Base-by-base conservation (phyloP, 2,888 invertebrate genomes). In the Hydropsyche betteni region DNA sequence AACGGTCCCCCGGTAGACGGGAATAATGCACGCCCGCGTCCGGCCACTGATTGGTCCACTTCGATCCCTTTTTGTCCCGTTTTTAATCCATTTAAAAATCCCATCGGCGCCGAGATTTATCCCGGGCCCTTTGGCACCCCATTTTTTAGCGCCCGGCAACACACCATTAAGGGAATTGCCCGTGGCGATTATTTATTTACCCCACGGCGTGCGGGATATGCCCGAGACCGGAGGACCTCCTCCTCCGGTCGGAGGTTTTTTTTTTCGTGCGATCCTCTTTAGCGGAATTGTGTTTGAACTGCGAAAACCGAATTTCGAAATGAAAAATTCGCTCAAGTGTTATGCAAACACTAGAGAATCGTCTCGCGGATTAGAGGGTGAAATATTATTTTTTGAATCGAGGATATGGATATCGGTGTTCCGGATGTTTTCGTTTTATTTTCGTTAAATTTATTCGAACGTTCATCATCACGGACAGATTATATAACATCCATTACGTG, bases 91-190 rank as follows among this genome's bases (percentile, higher is more conserved):
- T 78, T 78, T 53, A 74, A 76, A 68, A 74, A 64, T 71, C 58
- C 75, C 75, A 69, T 64, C 70, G 69, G 64, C 70, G 34, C 61
- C 58, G 70, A 74, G 75, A 78, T 78, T 78, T 78, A 78, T 77
- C 76, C 75, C 64, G 76, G 64, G 76, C 73, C 76, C 76, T 75
- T 76, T 77, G 70, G 76, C 78, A 77, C 78, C 78, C 78, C 69
- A 77, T 77, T 78, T 78, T 78, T 78, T 75, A 77, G 68, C 77
- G 75, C 74, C 44, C 14, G 75, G 75, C 75, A 77, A 75, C 77
- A 72, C 77, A 72, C 77, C 77, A 77, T 77, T 77, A 77, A 64
- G 77, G 75, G 75, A 75, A 75, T 77, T 77, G 77, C 75, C 75
- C 64, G 52, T 51, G 69, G 74, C 69, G 76, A 76, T 78, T 78